Conservation (phyloP, 64 coral and sea anemone species). For the Pocillopora verrucosa region DNA sequence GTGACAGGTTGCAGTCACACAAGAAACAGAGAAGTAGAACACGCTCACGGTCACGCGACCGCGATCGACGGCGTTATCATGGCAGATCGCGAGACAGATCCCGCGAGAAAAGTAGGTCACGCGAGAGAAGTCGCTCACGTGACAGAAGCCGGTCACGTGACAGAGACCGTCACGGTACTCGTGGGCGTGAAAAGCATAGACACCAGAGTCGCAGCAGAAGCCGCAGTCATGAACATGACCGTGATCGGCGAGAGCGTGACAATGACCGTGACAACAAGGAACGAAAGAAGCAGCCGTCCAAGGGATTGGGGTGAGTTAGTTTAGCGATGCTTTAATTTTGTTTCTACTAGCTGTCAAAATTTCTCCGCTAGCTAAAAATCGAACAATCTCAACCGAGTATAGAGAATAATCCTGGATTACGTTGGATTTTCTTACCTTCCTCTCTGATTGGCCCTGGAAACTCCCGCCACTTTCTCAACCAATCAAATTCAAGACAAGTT, state of each 20-base stretch:
- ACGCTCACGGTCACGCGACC: slow-evolving; percentile 58
- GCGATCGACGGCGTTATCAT: slow-evolving; percentile 50
- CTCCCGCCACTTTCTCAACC: too few relatives aligned
- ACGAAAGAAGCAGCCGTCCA: slow-evolving; percentile 7
- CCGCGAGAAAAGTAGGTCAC: slow-evolving; percentile 71
- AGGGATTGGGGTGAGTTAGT: slow-evolving; percentile 19
- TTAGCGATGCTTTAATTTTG: background rate
- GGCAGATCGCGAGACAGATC: slow-evolving; percentile 75
- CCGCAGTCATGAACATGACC: slow-evolving; percentile 62
- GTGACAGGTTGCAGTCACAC: slow-evolving; percentile 51
- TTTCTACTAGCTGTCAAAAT: background rate
- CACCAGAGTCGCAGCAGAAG: slow-evolving; percentile 51
- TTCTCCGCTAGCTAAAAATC: too few relatives aligned
- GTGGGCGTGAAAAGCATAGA: slow-evolving; percentile 52
- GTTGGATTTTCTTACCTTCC: too few relatives aligned
- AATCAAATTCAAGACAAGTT: background rate
- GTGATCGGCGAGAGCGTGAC: slow-evolving; percentile 48
- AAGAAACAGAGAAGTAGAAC: slow-evolving; percentile 68
- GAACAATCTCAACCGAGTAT: too few relatives aligned
- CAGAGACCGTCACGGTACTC: slow-evolving; percentile 43
- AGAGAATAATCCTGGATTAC: too few relatives aligned
- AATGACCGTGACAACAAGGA: slow-evolving; percentile 52
- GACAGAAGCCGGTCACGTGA: slow-evolving; percentile 67
- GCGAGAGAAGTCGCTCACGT: slow-evolving; percentile 60
- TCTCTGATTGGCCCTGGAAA: too few relatives aligned